Conservation (phyloP, 2,113 vertebrate species). For the Ginglymostoma cirratum region DNA sequence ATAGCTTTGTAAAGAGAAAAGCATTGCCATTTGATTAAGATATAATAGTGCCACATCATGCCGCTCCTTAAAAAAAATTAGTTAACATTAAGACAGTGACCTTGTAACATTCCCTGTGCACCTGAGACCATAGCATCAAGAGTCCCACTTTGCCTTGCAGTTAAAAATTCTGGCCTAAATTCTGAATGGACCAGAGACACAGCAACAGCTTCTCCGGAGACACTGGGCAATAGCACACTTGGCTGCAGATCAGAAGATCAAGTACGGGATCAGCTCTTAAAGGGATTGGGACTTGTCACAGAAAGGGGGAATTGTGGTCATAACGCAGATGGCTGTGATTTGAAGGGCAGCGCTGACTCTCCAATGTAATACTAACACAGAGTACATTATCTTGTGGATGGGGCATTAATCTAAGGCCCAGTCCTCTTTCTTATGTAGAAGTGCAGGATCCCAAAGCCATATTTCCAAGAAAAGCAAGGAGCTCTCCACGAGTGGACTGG, state of each 20-base stretch:
- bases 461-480: neutral
- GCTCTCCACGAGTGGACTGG: neutral
- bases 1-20: conserved; percentile 5
- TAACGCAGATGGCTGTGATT: neutral
- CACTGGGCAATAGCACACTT: neutral
- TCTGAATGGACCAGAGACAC: neutral
- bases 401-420: neutral
- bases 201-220: neutral
- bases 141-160: neutral
- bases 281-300: neutral
- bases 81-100: neutral
- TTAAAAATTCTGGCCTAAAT: neutral
- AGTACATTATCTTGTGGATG: neutral
- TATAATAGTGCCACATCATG: neutral
- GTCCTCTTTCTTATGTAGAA: neutral
- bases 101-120: neutral
- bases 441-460: neutral
- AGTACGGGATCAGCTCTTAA: neutral
- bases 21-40: neutral
- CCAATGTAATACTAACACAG: neutral
- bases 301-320: neutral
- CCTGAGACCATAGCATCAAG: neutral
- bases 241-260: neutral
- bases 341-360: neutral
- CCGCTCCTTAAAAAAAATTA: neutral